Conservation (phyloP, 2,797 vertebrate genomes). For the Enteromius fasciolatus region DNA sequence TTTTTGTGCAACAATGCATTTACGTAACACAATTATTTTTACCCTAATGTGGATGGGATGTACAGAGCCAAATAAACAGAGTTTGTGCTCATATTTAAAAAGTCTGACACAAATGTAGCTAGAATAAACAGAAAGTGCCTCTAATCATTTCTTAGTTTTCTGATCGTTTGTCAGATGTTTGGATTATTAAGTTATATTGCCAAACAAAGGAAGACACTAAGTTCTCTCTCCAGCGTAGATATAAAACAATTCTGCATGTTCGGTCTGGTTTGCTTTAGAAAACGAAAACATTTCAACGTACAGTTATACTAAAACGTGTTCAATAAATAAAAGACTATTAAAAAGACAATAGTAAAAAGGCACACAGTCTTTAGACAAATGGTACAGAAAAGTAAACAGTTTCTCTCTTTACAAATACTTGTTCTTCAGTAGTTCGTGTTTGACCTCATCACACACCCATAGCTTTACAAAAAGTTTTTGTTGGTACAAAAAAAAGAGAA, state of each 20-base stretch:
- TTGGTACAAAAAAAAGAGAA: slow-evolving; percentile 77
- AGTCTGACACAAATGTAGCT: slow-evolving; percentile 26
- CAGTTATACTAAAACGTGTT: slow-evolving; percentile 81
- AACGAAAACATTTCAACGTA: slow-evolving; percentile 75
- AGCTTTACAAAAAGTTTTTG: slow-evolving; percentile 75
- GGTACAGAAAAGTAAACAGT: slow-evolving; percentile 90
- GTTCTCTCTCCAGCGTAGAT: slow-evolving; percentile 79
- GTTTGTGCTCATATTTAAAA: slow-evolving; percentile 49
- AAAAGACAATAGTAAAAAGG: slow-evolving; percentile 99
- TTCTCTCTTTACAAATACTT: slow-evolving; percentile 85
- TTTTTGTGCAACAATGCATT: slow-evolving; percentile 40
- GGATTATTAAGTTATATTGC: slow-evolving; percentile 86
- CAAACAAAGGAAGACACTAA: slow-evolving; percentile 91
- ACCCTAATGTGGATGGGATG: slow-evolving; percentile 22
- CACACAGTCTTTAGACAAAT: slow-evolving; percentile 96
- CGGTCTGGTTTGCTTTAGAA: slow-evolving; percentile 63
- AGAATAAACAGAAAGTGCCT: slow-evolving; percentile 61
- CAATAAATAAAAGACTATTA: slow-evolving; percentile 87
- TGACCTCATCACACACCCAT: slow-evolving; percentile 78
- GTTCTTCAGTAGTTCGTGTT: slow-evolving; percentile 84
- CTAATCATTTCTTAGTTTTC: slow-evolving; percentile 61
- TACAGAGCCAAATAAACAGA: slow-evolving; percentile 25
- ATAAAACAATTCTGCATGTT: slow-evolving; percentile 78
- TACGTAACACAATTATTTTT: background rate
- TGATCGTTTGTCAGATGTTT: slow-evolving; percentile 73